Base-by-base conservation (phyloP, 2,797 vertebrate species). In the Mionectes olivaceus region DNA sequence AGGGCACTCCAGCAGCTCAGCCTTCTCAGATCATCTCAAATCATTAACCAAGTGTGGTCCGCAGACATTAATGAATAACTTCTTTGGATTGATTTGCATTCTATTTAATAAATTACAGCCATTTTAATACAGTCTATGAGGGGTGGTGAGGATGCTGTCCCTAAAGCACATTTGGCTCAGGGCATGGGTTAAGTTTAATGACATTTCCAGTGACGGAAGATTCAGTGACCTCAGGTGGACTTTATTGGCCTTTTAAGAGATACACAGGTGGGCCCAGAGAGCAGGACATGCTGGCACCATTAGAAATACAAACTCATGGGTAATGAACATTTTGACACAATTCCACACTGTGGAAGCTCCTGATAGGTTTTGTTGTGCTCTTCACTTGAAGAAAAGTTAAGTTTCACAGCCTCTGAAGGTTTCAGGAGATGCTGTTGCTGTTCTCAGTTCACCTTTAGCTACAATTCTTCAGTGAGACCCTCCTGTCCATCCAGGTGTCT, bases 61-160 rank as follows among this genome's bases (percentile, higher is more conserved):
- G 3, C 75, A 24, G 55, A 25, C 64, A 92, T 94, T 94, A 96
- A 96, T 95, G 71, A 68, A 75, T 90, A 89, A 94, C 94, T 61
- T 46, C 12, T 4, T 93, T 74, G 32, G 39, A 77, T 77, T 82
- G 13, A 84, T 96, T 91, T 91, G 77, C 90, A 89, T 94, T 89
- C 94, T 90, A 47, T 77, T 84, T 43, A 64, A 57, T 84, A 41
- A 93, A 71, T 82, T 57, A 41, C 9, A 5, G 37, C 52, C 80
- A 35, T 84, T 92, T 70, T 70, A 46, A 63, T 74, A 28, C 76
- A 18, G 55, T 49, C 49, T 64, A 0, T 5, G 10, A 83, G 30
- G 13, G 14, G 4, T 76, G 24, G 19, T 41, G 30, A 56, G 63
- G 77, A 37, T 84, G 55, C 74, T 87, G 13, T 19, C 39, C 43